Evolutionary conservation across 2,888 invertebrate species (phyloP).

Genomic region (Philonicus albiceps): DNA sequence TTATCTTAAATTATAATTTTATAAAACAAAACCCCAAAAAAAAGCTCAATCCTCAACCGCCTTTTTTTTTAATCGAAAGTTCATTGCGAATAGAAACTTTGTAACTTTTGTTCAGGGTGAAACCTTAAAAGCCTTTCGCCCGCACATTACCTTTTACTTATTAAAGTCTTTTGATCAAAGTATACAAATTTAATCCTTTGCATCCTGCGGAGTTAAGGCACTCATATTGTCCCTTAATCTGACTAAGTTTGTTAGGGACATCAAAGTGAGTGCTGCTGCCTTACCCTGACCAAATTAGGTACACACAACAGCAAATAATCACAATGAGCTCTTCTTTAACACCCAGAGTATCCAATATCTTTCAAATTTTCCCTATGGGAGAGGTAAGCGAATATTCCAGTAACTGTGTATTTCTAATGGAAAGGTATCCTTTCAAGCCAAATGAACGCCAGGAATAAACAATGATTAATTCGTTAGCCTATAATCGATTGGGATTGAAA

Average conservation of each 20-base stretch:
- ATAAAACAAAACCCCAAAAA: no score
- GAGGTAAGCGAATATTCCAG: background rate
- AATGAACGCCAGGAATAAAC: background rate
- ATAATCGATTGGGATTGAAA: background rate
- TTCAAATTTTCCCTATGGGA: background rate
- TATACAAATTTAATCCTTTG: background rate
- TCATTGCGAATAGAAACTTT: background rate
- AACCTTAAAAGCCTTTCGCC: background rate
- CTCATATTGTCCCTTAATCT: background rate
- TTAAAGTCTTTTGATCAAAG: background rate
- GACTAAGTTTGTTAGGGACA: background rate
- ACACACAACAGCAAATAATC: background rate
- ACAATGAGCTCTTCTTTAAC: background rate
- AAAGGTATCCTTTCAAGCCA: background rate
- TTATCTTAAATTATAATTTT: no score
- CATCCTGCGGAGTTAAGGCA: background rate
- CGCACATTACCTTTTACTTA: background rate
- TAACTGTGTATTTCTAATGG: background rate
- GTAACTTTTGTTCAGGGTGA: background rate
- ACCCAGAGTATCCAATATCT: background rate
- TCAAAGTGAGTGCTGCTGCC: background rate
- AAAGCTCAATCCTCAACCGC: no score
- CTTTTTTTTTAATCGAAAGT: background rate
- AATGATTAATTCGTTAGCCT: background rate
- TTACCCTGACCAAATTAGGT: background rate